Evolutionary conservation across 2,888 invertebrate species (phyloP).

Genomic region (Creontiades dilutus): DNA sequence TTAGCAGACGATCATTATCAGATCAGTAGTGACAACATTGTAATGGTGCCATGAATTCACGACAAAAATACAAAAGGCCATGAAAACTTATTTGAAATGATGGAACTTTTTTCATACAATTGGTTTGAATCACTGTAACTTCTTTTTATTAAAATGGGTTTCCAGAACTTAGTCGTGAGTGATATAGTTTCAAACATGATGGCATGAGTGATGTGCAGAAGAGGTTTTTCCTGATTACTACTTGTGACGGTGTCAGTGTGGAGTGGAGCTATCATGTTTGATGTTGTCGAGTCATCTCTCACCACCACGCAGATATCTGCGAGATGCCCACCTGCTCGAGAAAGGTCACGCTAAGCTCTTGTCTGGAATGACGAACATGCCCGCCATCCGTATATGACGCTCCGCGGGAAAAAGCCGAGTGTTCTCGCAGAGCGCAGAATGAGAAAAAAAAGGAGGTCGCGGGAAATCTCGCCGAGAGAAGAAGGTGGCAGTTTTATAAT

Average conservation of each 20-base stretch:
- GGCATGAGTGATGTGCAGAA: too few species aligned
- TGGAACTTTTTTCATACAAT: too few species aligned
- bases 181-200: too few species aligned
- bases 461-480: constrained; percentile 33
- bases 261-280: background rate
- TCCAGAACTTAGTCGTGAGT: too few species aligned
- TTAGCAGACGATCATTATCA: too few species aligned
- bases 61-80: too few species aligned
- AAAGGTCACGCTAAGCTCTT: constrained; percentile 17
- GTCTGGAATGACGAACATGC: constrained; percentile 19
- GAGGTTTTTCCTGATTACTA: background rate
- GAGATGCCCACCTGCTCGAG: background rate
- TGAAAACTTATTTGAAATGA: too few species aligned
- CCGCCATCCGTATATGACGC: background rate
- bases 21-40: too few species aligned
- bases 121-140: too few species aligned
- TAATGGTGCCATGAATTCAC: too few species aligned
- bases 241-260: background rate
- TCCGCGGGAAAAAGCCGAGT: background rate
- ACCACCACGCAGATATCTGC: background rate
- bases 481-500: constrained; percentile 71
- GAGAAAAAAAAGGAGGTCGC: background rate
- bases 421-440: background rate
- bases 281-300: background rate
- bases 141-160: too few species aligned